Evolutionary conservation across 2,888 invertebrate genomes (phyloP), one percentile per base, ranked within the genome.

Genomic region (Loripinus fragilis): DNA sequence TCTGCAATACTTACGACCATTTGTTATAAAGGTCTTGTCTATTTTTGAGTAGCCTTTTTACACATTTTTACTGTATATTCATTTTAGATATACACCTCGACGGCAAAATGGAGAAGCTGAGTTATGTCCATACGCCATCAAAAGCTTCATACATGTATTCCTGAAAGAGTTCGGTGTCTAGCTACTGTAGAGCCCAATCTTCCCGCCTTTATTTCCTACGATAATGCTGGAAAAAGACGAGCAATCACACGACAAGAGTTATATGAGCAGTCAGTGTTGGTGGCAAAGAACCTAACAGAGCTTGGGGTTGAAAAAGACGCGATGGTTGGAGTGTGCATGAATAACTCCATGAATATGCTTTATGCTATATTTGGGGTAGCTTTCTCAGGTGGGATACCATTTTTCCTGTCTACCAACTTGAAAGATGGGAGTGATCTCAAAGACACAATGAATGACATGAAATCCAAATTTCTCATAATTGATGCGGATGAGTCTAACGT

Each of bases 391-490:
- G 84, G 79, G 0, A 35, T 84, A 10, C 77, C 71, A n/a, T 69
- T 81, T 33, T 79, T 64, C 42, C 25, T 74, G 1, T n/a, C 48
- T 23, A 68, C 76, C 0, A 67, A 71, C 35, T 48, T 80, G 25
- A 76, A 74, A 69, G 83, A 83, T 60, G 83, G 78, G 42, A 83
- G 78, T 74, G 80, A 83, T 60, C 20, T 80, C 45, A 65, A 64
- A 25, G 60, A 80, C 7, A 68, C 30, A 17, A 65, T 78, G 20
- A 74, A 60, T 15, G 42, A 45, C 25, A 17, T 79, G 28, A 60
- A 73, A 7, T 60, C 33, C 30, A 41, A 75, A 25, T 38, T 74
- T 33, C 55, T 81, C 3, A 35, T 81, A 3, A 71, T 81, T n/a
- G 78, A 81, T 35, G 64, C 72, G 5, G 45, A 30, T 23, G 25